A percentile compares a stretch with the other conserved stretches of the same genome.
Conservation (phyloP, 1,140 invertebrate species). For the honey bee (Apis mellifera) region Amel_HAv3.1 CM009934.2:9974501-9975000, state of each 20-base stretch:
- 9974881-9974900: not conserved
- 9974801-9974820: not conserved
- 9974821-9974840: not conserved
- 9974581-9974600: not conserved
- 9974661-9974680: not conserved
- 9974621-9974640: not conserved
- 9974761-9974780: constrained; percentile 22
- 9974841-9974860: not conserved
- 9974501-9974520: not conserved
- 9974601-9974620: not conserved
- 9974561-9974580: not conserved
- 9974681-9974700: not conserved
- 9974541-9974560: no score
- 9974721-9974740: not conserved
- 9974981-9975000: no score
- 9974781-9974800: constrained; percentile 19
- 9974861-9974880: not conserved
- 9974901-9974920: not conserved
- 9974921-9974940: not conserved
- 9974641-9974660: not conserved
- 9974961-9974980: no score
- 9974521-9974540: not conserved
- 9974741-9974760: not conserved
- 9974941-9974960: not conserved
- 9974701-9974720: not conserved